Percentiles rank a stretch among this genome's conserved stretches.
These are phyloP conservation scores for Aptenodytes forsteri DNA, from an alignment of 2,113 vertebrate genomes.

Conservation along the genomic window DNA sequence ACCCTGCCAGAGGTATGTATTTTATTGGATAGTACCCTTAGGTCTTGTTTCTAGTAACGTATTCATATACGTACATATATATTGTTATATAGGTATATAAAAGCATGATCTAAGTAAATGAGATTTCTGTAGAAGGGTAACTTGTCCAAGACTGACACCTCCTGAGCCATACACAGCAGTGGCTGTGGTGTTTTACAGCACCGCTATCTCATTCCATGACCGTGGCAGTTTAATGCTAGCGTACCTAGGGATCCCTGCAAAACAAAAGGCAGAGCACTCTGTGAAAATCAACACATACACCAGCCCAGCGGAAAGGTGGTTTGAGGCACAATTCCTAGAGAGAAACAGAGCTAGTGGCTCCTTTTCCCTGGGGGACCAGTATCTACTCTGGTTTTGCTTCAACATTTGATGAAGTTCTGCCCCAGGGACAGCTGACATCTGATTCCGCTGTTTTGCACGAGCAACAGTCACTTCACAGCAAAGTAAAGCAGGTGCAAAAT, in stretches of 20 bases:
- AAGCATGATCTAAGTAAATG: background rate
- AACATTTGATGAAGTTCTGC: background rate
- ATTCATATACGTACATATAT: fast-evolving
- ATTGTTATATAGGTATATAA: fast-evolving
- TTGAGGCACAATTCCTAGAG: background rate
- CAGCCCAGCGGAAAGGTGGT: background rate
- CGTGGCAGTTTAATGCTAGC: fast-evolving
- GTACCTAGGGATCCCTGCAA: background rate
- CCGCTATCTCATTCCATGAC: fast-evolving
- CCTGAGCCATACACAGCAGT: background rate
- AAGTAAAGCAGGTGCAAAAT: background rate
- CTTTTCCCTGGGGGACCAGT: background rate
- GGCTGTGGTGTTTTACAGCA: background rate
- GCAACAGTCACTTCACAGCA: background rate
- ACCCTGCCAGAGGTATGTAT: fast-evolving
- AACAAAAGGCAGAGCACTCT: background rate
- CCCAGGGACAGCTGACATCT: fast-evolving
- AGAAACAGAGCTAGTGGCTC: background rate
- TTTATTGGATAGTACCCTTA: background rate
- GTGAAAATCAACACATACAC: background rate
- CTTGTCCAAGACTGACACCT: background rate
- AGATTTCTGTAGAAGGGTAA: background rate
- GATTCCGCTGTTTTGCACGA: fast-evolving
- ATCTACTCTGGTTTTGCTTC: background rate
- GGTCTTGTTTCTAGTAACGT: background rate